phyloP scores from a whole-genome alignment of 2,113 vertebrate species.

The Panthera tigris region DNA sequence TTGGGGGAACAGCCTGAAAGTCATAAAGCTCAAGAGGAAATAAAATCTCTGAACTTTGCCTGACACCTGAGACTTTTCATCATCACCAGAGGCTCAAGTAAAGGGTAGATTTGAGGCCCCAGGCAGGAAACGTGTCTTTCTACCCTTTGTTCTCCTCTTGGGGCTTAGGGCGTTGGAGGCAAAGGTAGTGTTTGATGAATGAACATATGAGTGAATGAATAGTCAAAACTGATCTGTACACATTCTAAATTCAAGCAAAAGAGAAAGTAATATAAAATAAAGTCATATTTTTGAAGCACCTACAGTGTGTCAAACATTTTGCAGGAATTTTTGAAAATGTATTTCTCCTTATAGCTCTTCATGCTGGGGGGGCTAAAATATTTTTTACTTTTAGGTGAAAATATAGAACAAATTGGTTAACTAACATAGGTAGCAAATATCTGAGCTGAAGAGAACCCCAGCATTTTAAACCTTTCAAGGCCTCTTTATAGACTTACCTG shows the following conservation, averaged over 20 bases:
- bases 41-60: slow-evolving; percentile 40
- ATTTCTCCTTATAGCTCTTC: background rate
- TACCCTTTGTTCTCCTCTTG: background rate
- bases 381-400: background rate
- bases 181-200: background rate
- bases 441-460: background rate
- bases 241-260: background rate
- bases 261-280: background rate
- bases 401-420: background rate
- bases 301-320: background rate
- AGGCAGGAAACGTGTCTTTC: background rate
- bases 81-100: background rate
- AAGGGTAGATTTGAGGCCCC: background rate
- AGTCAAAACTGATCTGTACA: background rate
- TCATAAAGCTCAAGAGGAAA: slow-evolving; percentile 70
- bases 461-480: background rate
- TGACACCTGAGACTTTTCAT: slow-evolving; percentile 54
- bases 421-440: background rate
- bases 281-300: background rate
- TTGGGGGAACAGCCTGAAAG: slow-evolving; percentile 77
- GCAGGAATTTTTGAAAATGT: background rate
- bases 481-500: background rate
- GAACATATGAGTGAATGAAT: background rate
- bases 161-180: no score
- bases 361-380: background rate